Conservation (phyloP, 2,888 invertebrate genomes). For the Furcula furcula region DNA sequence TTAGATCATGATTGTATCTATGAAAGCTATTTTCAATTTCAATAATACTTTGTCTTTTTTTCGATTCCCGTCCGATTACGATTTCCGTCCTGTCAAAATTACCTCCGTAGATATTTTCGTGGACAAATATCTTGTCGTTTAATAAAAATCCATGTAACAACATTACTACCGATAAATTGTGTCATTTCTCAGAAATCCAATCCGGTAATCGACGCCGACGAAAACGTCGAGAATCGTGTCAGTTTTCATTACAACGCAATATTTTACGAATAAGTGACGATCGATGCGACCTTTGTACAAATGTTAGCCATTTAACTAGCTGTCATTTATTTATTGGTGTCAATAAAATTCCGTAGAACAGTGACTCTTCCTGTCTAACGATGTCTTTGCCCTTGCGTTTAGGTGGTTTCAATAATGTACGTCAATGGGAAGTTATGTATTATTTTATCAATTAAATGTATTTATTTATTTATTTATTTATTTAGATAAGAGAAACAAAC, state of each 20-base stretch:
- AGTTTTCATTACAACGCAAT: constrained; percentile 1
- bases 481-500: too few relatives aligned
- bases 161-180: not conserved
- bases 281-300: constrained; percentile 17
- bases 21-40: too few relatives aligned
- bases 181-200: not conserved
- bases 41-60: too few relatives aligned
- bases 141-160: not conserved
- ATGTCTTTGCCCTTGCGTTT: constrained; percentile 12
- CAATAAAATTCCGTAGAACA: constrained; percentile 19
- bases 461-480: too few relatives aligned
- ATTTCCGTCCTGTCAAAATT: too few relatives aligned
- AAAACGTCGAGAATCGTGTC: constrained; percentile 6
- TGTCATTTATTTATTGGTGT: constrained; percentile 16
- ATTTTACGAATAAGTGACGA: constrained; percentile 2
- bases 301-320: constrained; percentile 9
- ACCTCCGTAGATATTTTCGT: too few relatives aligned
- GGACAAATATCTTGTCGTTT: too few relatives aligned
- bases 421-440: too few relatives aligned
- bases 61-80: too few relatives aligned
- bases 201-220: constrained; percentile 2
- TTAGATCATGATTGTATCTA: too few relatives aligned
- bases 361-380: constrained; percentile 17
- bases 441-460: too few relatives aligned
- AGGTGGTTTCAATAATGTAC: too few relatives aligned